Evolutionary conservation across 2,797 vertebrate genomes (phyloP).

Genomic region (Sphenodon punctatus): DNA sequence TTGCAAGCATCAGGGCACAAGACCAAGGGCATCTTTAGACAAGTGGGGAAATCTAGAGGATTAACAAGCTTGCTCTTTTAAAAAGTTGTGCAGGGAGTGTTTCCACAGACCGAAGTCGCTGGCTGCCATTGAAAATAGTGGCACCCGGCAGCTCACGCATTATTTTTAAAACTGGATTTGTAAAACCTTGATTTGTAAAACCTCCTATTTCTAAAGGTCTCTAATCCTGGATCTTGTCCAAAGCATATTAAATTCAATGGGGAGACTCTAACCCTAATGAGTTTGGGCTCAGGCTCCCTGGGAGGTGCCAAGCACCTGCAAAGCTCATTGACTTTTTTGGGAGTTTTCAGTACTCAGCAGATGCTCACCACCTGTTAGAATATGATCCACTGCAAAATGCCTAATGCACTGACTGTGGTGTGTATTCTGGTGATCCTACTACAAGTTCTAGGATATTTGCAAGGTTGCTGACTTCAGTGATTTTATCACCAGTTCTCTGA

Average conservation of each 20-base stretch:
- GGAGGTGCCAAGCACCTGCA: fast-evolving
- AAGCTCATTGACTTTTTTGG: not conserved
- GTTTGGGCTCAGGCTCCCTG: not conserved
- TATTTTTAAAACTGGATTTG: no score
- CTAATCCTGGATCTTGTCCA: not conserved
- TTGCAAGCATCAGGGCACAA: no score
- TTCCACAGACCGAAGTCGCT: no score
- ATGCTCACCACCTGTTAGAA: not conserved
- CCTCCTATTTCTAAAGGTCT: constrained; percentile 43
- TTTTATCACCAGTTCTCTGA: no score
- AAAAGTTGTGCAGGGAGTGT: no score
- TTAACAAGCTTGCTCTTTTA: no score
- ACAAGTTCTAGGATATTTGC: not conserved
- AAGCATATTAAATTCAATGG: not conserved
- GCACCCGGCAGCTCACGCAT: no score
- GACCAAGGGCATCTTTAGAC: constrained; percentile 24
- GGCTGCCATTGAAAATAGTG: no score
- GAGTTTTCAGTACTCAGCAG: not conserved
- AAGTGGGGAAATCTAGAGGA: no score
- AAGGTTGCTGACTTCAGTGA: no score
- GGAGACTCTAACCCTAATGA: not conserved
- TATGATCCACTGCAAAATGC: not conserved
- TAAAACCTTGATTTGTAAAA: no score
- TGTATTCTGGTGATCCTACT: not conserved
- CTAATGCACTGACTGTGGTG: fast-evolving